A percentile compares a stretch with the other conserved stretches of the same genome.
Conservation (phyloP, 2,888 invertebrate genomes). For the Cacoxenus indagator region DNA sequence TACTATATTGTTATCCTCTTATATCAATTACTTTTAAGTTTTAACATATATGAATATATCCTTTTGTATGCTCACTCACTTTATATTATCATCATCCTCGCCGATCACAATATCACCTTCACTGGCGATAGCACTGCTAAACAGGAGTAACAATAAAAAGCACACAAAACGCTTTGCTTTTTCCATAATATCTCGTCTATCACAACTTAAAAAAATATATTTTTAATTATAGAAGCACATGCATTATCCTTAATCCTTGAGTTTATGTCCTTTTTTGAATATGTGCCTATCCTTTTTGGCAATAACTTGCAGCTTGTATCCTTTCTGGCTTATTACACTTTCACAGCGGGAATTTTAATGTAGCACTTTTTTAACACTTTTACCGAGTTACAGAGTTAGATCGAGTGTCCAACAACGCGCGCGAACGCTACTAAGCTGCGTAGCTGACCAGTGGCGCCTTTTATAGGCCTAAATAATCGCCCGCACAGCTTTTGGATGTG, state of each 20-base stretch:
- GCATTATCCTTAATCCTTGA: not conserved
- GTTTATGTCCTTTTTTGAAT: not conserved
- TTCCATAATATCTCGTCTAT: not conserved
- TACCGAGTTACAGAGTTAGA: not conserved
- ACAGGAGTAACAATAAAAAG: constrained; percentile 36
- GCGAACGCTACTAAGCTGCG: not conserved
- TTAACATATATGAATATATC: not conserved
- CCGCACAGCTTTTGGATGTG: not conserved
- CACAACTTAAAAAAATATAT: not conserved
- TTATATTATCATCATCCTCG: constrained; percentile 45
- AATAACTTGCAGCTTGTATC: not conserved
- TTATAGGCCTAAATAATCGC: not conserved
- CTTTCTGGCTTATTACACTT: not conserved
- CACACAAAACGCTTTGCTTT: constrained; percentile 25
- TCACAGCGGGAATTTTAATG: not conserved
- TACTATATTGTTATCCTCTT: not conserved
- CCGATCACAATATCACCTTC: constrained; percentile 50
- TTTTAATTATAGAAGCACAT: not conserved
- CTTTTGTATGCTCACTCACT: constrained; percentile 42
- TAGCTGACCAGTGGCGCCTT: not conserved
- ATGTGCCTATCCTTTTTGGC: not conserved
- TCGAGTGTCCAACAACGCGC: not conserved
- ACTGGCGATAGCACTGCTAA: constrained; percentile 34
- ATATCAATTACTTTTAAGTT: not conserved
- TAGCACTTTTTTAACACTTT: not conserved